Percentiles rank a stretch among this genome's conserved stretches.
phyloP scores from a whole-genome alignment of 2,113 vertebrate species.

The Smithornis capensis region DNA sequence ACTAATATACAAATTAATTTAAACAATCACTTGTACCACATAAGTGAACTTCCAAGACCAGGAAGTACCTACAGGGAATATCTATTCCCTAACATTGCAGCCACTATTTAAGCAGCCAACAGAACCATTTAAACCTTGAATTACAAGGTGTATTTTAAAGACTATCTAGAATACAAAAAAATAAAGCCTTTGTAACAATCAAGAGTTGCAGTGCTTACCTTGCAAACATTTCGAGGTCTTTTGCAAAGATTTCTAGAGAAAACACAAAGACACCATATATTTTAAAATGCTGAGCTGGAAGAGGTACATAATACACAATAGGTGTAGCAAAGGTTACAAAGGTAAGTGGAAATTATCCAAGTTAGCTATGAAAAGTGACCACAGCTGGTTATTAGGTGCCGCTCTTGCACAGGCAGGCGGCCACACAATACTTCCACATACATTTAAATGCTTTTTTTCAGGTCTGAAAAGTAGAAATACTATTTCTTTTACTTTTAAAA shows the following conservation, averaged over 20 bases:
- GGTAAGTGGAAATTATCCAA: not conserved
- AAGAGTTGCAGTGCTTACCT: slow-evolving; percentile 73
- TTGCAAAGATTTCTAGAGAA: slow-evolving; percentile 88
- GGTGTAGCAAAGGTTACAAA: not conserved
- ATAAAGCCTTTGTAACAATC: not conserved
- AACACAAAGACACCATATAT: not conserved
- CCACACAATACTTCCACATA: not conserved
- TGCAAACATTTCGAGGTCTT: slow-evolving; percentile 92
- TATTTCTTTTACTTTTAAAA: not conserved
- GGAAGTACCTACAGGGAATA: not conserved
- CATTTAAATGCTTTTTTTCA: not conserved
- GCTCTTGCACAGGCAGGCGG: not conserved
- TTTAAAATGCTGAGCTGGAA: not conserved
- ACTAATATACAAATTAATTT: not conserved
- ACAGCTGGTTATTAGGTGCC: rapidly evolving
- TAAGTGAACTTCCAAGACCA: not conserved
- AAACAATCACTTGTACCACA: not conserved
- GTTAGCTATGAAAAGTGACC: not conserved
- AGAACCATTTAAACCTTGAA: not conserved
- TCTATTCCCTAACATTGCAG: not conserved
- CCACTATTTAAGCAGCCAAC: not conserved
- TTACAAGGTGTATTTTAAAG: not conserved
- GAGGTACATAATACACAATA: not conserved
- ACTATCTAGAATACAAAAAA: not conserved
- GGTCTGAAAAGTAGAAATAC: not conserved